Evolutionary conservation across 2,113 vertebrate species (phyloP), one percentile per base, ranked within the genome.

Genomic region (Ranitomeya variabilis): DNA sequence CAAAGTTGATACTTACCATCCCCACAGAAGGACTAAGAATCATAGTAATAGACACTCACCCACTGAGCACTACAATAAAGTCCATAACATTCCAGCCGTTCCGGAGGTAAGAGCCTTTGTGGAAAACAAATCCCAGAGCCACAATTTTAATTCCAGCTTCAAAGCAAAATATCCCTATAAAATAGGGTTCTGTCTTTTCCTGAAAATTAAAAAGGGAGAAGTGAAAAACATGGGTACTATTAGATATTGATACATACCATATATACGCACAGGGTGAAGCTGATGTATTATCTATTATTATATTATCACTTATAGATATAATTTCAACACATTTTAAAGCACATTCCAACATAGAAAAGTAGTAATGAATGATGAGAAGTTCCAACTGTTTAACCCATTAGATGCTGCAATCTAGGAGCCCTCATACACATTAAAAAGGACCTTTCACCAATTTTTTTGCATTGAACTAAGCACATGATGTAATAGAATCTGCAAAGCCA

Each of bases 41-140:
- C 0, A 66, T 57, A 67, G 2, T 23, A 23, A 18, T 16, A 31
- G 59, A 0, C 0, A 97, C 98, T 98, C 92, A 99, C 98, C 98
- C 98, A 0, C 98, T 99, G 91, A 99, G 97, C 86, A 99, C 98
- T 90, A 99, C 98, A 0, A 99, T 99, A 94, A 99, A 99, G 94
- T 99, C 98, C 98, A 99, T 99, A 92, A 99, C 96, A 5, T 99
- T 99, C 98, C 98, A 99, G 88, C 98, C 98, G 0, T 98, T 99
- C 87, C 98, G 96, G 90, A 99, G 96, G 93, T 99, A 99, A 0
- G 98, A 99, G 71, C 98, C 98, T 94, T 99, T 99, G 92, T 99
- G 98, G 93, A 99, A 99, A 77, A 97, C 98, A 0, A 99, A 98
- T 18, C 98, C 98, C 91, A 99, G 92, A 54, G 98, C 98, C 84